Base-by-base conservation (phyloP, 1,140 invertebrate species). In the Scaptomyza hsui region DNA sequence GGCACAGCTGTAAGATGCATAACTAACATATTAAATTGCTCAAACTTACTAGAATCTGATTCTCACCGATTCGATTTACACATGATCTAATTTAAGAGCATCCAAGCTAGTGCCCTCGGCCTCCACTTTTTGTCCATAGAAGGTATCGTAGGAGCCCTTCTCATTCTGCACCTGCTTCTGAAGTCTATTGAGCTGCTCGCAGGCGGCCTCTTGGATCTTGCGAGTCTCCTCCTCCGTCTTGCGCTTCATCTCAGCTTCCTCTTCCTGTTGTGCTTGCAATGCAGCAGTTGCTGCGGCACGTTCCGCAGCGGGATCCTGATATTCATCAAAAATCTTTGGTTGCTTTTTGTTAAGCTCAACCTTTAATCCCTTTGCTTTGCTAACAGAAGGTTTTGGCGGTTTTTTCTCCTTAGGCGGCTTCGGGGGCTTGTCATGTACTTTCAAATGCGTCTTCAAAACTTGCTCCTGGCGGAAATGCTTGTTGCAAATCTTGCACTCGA, bases 391-490 rank as follows among this genome's bases (percentile, higher is more conserved):
- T 15, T 64, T 70, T n/a, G 18, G 62, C 1, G 16, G 82, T 35
- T 45, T 85, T 76, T 70, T 85, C 56, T 15, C 75, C 44, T 65
- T 71, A 5, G 80, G 80, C 4, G 75, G 63, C 48, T 78, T 62
- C 1, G 75, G 75, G 9, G 78, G 81, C 68, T 88, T 90, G 24
- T 85, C 72, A 53, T 91, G 90, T 6, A 90, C 79, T 56, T 91
- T 90, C 49, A 89, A 78, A 51, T 91, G 90, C 16, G 80, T 90
- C 39, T 91, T 91, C 1, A 91, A 47, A 24, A 88, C 88, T 37
- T 82, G 80, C 51, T 89, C 73, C 60, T 91, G 90, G 4, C 90
- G 86, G 77, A 91, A 91, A 32, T 89, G 79, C 29, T 89, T 90
- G 26, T 82, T 86, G 41, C 89, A 91, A 3, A 79, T 71, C 51